phyloP scores from a whole-genome alignment of 2,113 vertebrate species.

The Leucoraja erinaceus region DNA sequence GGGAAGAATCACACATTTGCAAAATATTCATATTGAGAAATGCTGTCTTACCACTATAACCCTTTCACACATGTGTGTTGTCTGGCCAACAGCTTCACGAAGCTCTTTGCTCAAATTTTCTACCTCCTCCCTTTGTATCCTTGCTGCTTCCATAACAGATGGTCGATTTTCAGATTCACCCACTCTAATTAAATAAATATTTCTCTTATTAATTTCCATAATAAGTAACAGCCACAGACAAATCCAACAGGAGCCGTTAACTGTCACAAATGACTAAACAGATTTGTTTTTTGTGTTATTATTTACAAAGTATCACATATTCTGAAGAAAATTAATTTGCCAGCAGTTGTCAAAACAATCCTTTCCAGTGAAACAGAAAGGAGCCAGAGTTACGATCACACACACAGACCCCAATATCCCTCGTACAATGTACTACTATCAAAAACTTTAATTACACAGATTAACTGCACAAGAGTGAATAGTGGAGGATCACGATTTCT shows the following conservation, averaged over 20 bases:
- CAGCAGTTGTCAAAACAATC: too few species aligned
- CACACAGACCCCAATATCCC: too few species aligned
- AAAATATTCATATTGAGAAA: background rate
- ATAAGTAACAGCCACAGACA: background rate
- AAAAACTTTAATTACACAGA: background rate
- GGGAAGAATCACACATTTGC: background rate
- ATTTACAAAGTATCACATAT: too few species aligned
- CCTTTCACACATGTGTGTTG: slow-evolving; percentile 81
- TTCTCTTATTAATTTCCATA: background rate
- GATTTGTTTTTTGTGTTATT: too few species aligned
- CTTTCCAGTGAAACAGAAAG: too few species aligned
- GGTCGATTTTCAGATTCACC: slow-evolving; percentile 68
- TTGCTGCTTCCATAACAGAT: slow-evolving; percentile 75
- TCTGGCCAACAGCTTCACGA: slow-evolving; percentile 78
- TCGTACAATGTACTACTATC: too few species aligned
- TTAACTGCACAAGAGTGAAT: too few species aligned
- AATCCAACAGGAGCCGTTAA: background rate
- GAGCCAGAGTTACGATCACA: too few species aligned
- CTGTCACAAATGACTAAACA: background rate
- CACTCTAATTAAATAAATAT: slow-evolving; percentile 50
- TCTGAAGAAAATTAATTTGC: too few species aligned
- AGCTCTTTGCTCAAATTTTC: slow-evolving; percentile 77
- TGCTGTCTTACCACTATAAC: slow-evolving; percentile 71
- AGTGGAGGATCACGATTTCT: background rate
- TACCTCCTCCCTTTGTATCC: slow-evolving; percentile 68